Base-by-base conservation (phyloP, 1,140 invertebrate genomes). In the Drosophila malerkotliana region DNA sequence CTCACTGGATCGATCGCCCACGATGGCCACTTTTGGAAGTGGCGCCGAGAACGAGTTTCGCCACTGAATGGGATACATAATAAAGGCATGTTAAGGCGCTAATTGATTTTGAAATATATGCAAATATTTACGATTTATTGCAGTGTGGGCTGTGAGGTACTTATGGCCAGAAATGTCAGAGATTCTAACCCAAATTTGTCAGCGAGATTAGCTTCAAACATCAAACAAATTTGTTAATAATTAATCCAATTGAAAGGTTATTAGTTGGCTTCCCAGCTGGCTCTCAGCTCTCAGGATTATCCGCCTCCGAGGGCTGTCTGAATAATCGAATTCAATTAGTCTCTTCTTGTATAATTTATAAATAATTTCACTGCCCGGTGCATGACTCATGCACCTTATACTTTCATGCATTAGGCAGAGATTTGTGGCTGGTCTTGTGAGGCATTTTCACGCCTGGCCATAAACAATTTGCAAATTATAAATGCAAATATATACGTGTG, bases 381-480 rank as follows among this genome's bases (percentile, higher is more conserved):
- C 21, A 74, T 75, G 72, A 49, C 53, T 75, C 71, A 75, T 74
- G 60, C 41, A 56, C 52, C 39, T 74, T 39, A 64, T 34, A 74
- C 41, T 47, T 72, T 72, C 39, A 72, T 72, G 67, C 55, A 47
- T 75, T 74, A 66, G 72, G 53, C 57, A 53, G 52, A 64, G 60
- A 66, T 72, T 74, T 74, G 57, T 48, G 64, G 72, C 52, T n/a
- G 26, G 45, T 74, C 60, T 64, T 74, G 71, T 56, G 60, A 66
- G 61, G 53, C 61, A 74, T 74, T 74, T 74, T 74, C 72, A 74
- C 71, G 72, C 53, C 54, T 41, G 61, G 72, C 72, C 60, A 66
- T 75, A 75, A 75, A 75, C 53, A 74, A 74, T 75, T 58, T 74
- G 26, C 21, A 74, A 75, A 75, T 75, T 75, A 75, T 66, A 75